These are phyloP conservation scores for Helostoma temminkii DNA, from an alignment of 2,797 vertebrate genomes.

Conservation along the genomic window DNA sequence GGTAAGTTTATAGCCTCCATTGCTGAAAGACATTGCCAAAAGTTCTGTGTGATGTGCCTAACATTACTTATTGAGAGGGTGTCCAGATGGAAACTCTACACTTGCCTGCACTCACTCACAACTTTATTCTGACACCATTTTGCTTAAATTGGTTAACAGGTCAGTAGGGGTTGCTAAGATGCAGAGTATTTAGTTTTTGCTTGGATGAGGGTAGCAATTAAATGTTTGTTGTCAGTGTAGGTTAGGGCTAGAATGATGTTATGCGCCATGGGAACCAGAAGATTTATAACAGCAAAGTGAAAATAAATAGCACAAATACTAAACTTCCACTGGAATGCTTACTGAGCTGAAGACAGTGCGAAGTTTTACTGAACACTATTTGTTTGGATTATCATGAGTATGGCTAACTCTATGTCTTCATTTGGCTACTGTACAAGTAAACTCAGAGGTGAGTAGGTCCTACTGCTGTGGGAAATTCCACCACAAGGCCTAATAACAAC, in stretches of 20 bases:
- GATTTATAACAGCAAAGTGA: neutral
- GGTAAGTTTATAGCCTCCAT: no score
- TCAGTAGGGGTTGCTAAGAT: no score
- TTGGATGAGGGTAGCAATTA: neutral
- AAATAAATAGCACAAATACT: neutral
- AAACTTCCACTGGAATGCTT: neutral
- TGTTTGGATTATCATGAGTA: neutral
- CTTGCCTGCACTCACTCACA: no score
- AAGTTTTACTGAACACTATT: neutral
- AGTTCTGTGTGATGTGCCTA: no score
- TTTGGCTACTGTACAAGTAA: neutral
- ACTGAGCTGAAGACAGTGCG: neutral
- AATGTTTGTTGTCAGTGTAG: neutral
- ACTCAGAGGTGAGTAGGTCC: slow-evolving; percentile 26
- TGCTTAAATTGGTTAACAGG: no score
- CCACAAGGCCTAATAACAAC: slow-evolving; percentile 57
- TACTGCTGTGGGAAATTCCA: slow-evolving; percentile 51
- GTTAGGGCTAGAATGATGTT: neutral
- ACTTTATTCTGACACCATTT: no score
- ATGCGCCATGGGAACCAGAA: neutral
- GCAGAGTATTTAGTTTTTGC: neutral
- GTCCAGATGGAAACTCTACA: no score
- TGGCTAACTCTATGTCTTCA: slow-evolving; percentile 3
- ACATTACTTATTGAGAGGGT: no score
- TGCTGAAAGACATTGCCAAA: no score